Evolutionary conservation across 2,797 vertebrate species (phyloP), one percentile per base, ranked within the genome.

Genomic region (Cichlasoma orientale): DNA sequence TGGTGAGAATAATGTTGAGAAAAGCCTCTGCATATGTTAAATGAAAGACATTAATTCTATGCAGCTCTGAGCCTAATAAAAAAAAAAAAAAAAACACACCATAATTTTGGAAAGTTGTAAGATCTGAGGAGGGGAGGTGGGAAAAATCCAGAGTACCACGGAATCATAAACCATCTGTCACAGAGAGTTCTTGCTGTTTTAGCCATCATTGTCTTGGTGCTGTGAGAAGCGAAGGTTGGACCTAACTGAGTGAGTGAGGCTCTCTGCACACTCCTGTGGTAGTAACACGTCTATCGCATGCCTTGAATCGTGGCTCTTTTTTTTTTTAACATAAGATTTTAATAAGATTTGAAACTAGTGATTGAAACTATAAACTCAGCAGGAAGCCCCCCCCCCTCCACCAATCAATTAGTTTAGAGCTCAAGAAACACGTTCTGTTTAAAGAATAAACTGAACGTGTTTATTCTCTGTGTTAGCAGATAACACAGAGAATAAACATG

Each of bases 301-400:
- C 41, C 41, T 16, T 44, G 7, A 50, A 31, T 27, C 56, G 12
- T 33, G 29, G 18, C 27, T 33, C n/a, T 29, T 29, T 29, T 29
- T n/a, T n/a, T n/a, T n/a, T n/a, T n/a, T n/a, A n/a, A 29, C 29
- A 29, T 29, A 29, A 29, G 29, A 29, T 29, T 29, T 29, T 29
- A 29, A 29, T 29, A 29, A 29, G 5, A 47, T 38, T 1, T 44
- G 41, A 44, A 63, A 63, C 59, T 25, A 44, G 14, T 9, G 59
- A 44, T 0, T 0, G 3, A 44, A 8, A 25, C 23, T 18, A 25
- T 25, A 18, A 47, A 66, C 8, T 44, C 16, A 47, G 23, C 38
- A 66, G 61, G 61, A 66, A 12, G 0, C 4, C 1, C 29, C 29
- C 29, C 4, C n/a, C n/a, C n/a, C n/a, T n/a, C n/a, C n/a, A n/a